Evolutionary conservation across 2,888 invertebrate species (phyloP).

Genomic region (Himalopsyche kuldschensis): DNA sequence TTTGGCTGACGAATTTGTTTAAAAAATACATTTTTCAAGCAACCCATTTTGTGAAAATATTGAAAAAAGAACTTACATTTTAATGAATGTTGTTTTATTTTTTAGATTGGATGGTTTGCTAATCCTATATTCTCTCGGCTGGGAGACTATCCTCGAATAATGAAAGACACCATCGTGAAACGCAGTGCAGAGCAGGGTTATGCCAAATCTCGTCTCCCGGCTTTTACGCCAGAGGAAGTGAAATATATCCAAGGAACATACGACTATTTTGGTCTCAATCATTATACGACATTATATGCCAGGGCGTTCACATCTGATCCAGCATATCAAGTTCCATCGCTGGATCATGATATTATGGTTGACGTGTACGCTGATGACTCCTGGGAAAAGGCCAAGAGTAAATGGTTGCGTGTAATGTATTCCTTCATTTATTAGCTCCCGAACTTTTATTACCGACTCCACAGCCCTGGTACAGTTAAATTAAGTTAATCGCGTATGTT

Average conservation of each 20-base stretch:
- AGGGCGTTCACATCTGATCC: slow-evolving; percentile 1
- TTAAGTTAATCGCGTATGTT: too few species aligned
- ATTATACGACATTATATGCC: slow-evolving; percentile 59
- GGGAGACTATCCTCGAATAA: slow-evolving; percentile 69
- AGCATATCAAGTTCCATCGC: neutral
- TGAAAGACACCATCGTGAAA: slow-evolving; percentile 62
- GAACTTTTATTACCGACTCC: too few species aligned
- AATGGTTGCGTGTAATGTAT: slow-evolving; percentile 38
- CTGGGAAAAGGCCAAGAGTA: slow-evolving; percentile 30
- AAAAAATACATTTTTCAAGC: too few species aligned
- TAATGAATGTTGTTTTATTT: too few species aligned
- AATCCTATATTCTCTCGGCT: slow-evolving; percentile 65
- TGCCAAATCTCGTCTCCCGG: slow-evolving; percentile 63
- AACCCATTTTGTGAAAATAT: too few species aligned
- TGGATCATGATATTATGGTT: slow-evolving; percentile 13
- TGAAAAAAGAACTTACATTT: too few species aligned
- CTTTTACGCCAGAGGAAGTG: slow-evolving; percentile 64
- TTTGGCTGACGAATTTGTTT: too few species aligned
- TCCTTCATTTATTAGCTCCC: too few species aligned
- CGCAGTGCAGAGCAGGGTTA: slow-evolving; percentile 65
- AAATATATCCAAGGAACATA: slow-evolving; percentile 61
- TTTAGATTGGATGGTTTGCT: slow-evolving; percentile 67
- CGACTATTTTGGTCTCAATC: slow-evolving; percentile 76
- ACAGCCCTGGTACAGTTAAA: too few species aligned
- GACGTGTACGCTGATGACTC: slow-evolving; percentile 12